phyloP scores from a whole-genome alignment of 2,888 invertebrate species.

The Dorcus parallelipipedus region DNA sequence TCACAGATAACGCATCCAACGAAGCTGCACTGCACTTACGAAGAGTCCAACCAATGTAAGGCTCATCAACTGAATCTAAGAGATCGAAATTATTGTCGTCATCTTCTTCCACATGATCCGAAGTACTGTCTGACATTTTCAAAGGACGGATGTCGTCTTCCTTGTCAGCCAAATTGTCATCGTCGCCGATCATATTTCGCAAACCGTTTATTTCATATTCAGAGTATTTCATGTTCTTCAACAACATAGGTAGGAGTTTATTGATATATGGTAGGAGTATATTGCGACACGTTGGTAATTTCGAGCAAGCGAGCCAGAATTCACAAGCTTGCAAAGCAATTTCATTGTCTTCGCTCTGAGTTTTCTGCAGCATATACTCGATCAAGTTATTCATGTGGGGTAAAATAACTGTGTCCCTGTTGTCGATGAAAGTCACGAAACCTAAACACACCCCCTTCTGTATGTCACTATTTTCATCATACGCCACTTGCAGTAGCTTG shows the following conservation, averaged over 20 bases:
- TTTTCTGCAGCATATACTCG: constrained; percentile 93
- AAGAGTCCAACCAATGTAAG: constrained; percentile 76
- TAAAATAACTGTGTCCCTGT: constrained; percentile 86
- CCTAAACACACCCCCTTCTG: constrained; percentile 97
- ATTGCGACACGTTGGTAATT: constrained; percentile 89
- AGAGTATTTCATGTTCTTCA: constrained; percentile 97
- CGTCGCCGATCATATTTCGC: constrained; percentile 93
- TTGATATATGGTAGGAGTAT: constrained; percentile 81
- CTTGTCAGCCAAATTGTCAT: constrained; percentile 92
- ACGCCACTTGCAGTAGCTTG: constrained; percentile 88
- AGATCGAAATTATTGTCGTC: constrained; percentile 67
- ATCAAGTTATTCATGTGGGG: constrained; percentile 97
- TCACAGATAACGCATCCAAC: constrained; percentile 92
- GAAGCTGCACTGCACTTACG: constrained; percentile 98
- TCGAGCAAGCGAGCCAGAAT: constrained; percentile 96
- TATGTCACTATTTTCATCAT: constrained; percentile 92
- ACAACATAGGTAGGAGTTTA: constrained; percentile 84
- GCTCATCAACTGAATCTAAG: constrained; percentile 51
- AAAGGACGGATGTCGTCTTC: constrained; percentile 98
- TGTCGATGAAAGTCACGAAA: constrained; percentile 92
- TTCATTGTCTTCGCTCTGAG: constrained; percentile 86
- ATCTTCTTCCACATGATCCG: constrained; percentile 58
- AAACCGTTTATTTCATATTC: constrained; percentile 91
- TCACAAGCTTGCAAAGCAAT: constrained; percentile 98
- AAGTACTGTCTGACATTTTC: constrained; percentile 66